Base-by-base conservation (phyloP, 2,888 invertebrate species). In the Chelonus formosanus region DNA sequence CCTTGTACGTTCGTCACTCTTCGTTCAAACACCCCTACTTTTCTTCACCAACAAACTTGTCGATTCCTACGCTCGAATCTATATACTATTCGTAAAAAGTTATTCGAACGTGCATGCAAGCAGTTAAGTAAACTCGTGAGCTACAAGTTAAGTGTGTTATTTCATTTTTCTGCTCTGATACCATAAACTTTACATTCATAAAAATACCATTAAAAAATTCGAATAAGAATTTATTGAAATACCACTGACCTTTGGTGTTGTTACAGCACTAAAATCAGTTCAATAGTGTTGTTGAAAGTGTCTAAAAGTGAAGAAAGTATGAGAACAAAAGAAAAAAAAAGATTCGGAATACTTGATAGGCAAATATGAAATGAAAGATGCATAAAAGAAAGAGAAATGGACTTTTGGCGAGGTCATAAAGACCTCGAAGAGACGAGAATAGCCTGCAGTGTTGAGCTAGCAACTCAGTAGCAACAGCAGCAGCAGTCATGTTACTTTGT, bases 381-480 rank as follows among this genome's bases (percentile, higher is more conserved):
- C 40, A 5, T 40, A 6, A 55, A 57, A 36, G 31, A 45, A 55
- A 56, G 55, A 60, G 63, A 43, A 54, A 54, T 62, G 56, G 45
- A 60, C 64, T 57, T 62, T 57, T 67, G 58, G 58, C 69, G 72
- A 72, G 72, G 72, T 72, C 72, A 67, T 66, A 65, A 69, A 71
- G 72, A 70, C 72, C 72, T 72, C 72, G 72, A 67, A 65, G 50
- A 67, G 67, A 68, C 71, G 58, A 72, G 67, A 72, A 72, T 72
- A 72, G 66, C 63, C 55, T 52, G 63, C 58, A 54, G 63, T 60
- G 48, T 48, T 35, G 55, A 63, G 58, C 48, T 53, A 63, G 57
- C 35, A 44, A 43, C 43, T 55, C 36, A 36, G 56, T 44, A 58
- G 65, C 53, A 65, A 50, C 63, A 59, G 34, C 47, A 65, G 67